A percentile compares a stretch with the other conserved stretches of the same genome.
These are phyloP conservation scores for Heterotilapia buettikoferi DNA, from an alignment of 2,113 vertebrate genomes.

Conservation along the genomic window DNA sequence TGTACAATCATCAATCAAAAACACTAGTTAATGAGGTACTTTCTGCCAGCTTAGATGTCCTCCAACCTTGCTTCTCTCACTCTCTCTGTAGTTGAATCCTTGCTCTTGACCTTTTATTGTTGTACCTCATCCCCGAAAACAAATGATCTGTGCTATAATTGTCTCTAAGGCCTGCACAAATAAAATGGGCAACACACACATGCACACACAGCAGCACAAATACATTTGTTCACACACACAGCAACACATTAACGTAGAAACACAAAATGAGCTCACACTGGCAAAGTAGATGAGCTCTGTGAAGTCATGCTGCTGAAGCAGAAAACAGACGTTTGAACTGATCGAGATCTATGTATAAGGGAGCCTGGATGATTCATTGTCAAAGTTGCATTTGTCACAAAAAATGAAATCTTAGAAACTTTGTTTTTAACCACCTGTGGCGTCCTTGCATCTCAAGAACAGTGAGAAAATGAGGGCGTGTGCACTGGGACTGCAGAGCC, in stretches of 20 bases:
- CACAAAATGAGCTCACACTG: neutral
- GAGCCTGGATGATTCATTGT: neutral
- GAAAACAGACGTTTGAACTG: conserved; percentile 21
- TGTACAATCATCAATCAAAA: conserved; percentile 58
- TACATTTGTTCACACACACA: neutral
- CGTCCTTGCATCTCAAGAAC: neutral
- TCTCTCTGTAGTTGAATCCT: neutral
- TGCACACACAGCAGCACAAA: neutral
- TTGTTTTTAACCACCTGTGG: neutral
- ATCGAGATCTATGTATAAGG: neutral
- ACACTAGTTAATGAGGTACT: conserved; percentile 50
- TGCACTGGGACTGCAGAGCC: neutral
- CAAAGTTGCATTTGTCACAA: neutral
- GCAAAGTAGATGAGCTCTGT: neutral
- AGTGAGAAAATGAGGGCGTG: conserved; percentile 6
- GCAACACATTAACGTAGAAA: neutral
- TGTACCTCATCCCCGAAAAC: conserved; percentile 30
- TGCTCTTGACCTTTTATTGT: conserved; percentile 46
- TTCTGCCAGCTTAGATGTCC: conserved; percentile 15
- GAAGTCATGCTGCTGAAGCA: neutral
- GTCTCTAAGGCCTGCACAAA: conserved; percentile 10
- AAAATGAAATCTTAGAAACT: neutral
- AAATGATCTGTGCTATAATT: conserved; percentile 49
- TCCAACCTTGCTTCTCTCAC: neutral
- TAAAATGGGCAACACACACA: neutral